Conservation (phyloP, 2,113 vertebrate species). For the Colinus virginianus region DNA sequence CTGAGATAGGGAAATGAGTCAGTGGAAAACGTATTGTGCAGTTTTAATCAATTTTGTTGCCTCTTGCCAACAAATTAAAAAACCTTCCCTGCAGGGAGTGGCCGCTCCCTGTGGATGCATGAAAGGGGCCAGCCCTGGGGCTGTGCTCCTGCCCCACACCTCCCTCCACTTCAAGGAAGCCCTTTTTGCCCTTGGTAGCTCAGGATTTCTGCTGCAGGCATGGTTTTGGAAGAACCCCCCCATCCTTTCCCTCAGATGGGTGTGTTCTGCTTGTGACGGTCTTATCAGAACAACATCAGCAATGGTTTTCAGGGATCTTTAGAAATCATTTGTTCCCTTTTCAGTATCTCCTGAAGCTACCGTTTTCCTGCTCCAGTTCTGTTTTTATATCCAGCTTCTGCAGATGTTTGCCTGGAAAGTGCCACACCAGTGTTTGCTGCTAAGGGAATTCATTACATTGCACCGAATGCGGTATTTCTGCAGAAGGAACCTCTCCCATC, state of each 20-base stretch:
- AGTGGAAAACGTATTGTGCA: slow-evolving; percentile 50
- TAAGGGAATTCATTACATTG: background rate
- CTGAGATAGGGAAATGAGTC: background rate
- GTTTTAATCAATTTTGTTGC: slow-evolving; percentile 63
- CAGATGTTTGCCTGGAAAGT: background rate
- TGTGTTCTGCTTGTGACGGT: background rate
- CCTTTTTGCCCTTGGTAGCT: background rate
- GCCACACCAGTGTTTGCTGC: background rate
- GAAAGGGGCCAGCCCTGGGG: rapidly evolving
- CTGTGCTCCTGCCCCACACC: rapidly evolving
- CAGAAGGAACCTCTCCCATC: background rate
- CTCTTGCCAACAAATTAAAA: slow-evolving; percentile 56
- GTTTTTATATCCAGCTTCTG: background rate
- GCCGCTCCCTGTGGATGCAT: background rate
- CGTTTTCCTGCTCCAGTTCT: background rate
- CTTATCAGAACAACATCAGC: background rate
- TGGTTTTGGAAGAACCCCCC: background rate
- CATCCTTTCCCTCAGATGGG: background rate
- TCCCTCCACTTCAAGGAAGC: background rate
- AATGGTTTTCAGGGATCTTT: background rate
- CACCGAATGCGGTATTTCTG: background rate
- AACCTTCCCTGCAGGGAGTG: slow-evolving; percentile 47
- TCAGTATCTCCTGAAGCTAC: background rate
- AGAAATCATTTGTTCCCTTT: background rate
- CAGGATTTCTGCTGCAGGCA: background rate